Evolutionary conservation across 2,113 vertebrate species (phyloP), one percentile per base, ranked within the genome.

Genomic region (Struthio camelus): DNA sequence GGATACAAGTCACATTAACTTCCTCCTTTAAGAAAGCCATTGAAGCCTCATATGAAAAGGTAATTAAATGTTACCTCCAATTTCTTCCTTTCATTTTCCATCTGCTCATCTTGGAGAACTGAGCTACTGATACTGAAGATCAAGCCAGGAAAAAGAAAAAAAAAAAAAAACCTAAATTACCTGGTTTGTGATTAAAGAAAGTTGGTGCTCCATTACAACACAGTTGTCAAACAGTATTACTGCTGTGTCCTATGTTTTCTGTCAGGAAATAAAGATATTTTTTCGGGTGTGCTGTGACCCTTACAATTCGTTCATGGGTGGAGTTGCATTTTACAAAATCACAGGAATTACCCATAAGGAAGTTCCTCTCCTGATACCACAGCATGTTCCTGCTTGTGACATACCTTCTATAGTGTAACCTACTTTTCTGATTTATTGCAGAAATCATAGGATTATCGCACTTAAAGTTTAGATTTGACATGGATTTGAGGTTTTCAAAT

Each of bases 11-110:
- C 7, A 80, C 62, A 2, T n/a, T 78, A 0, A 94, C 42, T 34
- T 97, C 91, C 7, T 97, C 97, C 25, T 98, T 98, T 94, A 98
- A 73, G 51, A 94, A 97, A 77, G 98, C 98, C n/a, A 96, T 99
- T 87, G 65, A 98, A 83, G 98, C 99, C 7, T 99, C 99, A 25
- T 87, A 99, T 85, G 97, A 97, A 96, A 98, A 97, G 97, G 99
- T 98, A 97, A 85, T 50, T 44, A 4, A 76, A 80, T 80, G 24
- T 48, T 73, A 9, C n/a, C 14, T 78, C 20, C 16, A 34, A 3
- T 87, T 80, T 84, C 27, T 79, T 89, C 65, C 18, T 96, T 81
- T 88, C 18, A 3, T 51, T 59, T 86, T 86, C 22, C 72, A 27
- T 25, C 24, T 76, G 14, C 9, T 56, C 8, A 14, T 81, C 73